Percentiles rank a stretch among this genome's conserved stretches.
Evolutionary conservation across 2,888 invertebrate genomes (phyloP).

Genomic region (Drosophila mulleri): DNA sequence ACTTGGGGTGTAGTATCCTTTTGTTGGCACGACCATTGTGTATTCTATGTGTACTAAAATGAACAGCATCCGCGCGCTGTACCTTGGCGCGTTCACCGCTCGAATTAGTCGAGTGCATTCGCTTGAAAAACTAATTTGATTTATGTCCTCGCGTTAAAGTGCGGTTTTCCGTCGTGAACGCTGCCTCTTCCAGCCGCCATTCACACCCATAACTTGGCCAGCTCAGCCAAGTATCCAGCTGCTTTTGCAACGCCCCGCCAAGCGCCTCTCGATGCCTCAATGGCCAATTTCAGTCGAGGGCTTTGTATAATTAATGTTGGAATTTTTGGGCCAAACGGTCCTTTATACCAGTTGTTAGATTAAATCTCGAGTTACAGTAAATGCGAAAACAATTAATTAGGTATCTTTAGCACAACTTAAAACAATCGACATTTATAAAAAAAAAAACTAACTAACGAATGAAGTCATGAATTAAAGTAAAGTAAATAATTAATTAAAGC

Average conservation of each 20-base stretch:
- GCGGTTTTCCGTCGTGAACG: constrained; percentile 51
- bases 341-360: not conserved
- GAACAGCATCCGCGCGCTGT: constrained; percentile 56
- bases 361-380: not conserved
- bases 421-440: not conserved
- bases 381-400: not conserved
- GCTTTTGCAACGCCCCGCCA: constrained; percentile 60
- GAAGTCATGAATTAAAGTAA: not conserved
- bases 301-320: constrained; percentile 51
- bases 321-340: constrained; percentile 80
- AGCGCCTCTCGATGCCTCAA: constrained; percentile 51
- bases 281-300: constrained; percentile 12
- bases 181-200: constrained; percentile 50
- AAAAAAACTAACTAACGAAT: not conserved
- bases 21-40: constrained; percentile 45
- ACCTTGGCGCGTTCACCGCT: constrained; percentile 55
- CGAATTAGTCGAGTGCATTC: constrained; percentile 80
- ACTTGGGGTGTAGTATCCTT: constrained; percentile 41
- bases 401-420: not conserved
- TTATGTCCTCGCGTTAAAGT: constrained; percentile 76
- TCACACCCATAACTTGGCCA: constrained; percentile 64
- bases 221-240: constrained; percentile 51
- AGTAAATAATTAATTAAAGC: not conserved
- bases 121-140: constrained; percentile 82
- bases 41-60: constrained; percentile 48